These are phyloP conservation scores for Drosophila ironensis DNA, from an alignment of 1,140 invertebrate species.

Conservation along the genomic window DNA sequence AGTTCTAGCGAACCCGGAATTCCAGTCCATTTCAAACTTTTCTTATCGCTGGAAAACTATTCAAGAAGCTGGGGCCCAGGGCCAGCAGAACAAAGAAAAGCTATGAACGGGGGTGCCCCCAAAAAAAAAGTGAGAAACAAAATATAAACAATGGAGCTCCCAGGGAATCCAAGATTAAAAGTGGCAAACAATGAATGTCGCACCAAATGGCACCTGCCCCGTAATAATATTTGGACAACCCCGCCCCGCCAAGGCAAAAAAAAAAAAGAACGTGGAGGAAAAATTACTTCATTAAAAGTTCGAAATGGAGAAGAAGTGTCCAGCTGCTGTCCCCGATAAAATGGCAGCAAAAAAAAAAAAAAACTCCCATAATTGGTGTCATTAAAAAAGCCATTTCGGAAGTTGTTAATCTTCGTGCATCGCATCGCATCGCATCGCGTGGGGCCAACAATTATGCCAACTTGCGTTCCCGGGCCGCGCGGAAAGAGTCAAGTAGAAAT, in stretches of 20 bases:
- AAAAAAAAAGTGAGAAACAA: not conserved
- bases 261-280: slow-evolving; percentile 34
- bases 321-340: slow-evolving; percentile 69
- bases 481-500: slow-evolving; percentile 35
- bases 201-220: slow-evolving; percentile 40
- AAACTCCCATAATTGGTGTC: slow-evolving; percentile 79
- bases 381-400: slow-evolving; percentile 78
- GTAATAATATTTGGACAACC: slow-evolving; percentile 39
- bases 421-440: slow-evolving; percentile 4
- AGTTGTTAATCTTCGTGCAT: slow-evolving; percentile 68
- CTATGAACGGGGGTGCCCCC: not conserved
- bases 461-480: not conserved
- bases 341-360: no score
- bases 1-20: not conserved
- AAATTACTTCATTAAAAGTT: slow-evolving; percentile 79
- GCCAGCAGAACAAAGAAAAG: not conserved
- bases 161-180: slow-evolving; percentile 46
- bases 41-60: slow-evolving; percentile 49
- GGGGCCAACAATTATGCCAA: slow-evolving; percentile 64
- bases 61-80: slow-evolving; percentile 16
- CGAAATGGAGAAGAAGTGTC: slow-evolving; percentile 50
- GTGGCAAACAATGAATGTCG: slow-evolving; percentile 67
- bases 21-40: slow-evolving; percentile 18
- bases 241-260: not conserved
- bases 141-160: not conserved